Evolutionary conservation across 2,113 vertebrate species (phyloP).

Genomic region (Verasper variegatus): DNA sequence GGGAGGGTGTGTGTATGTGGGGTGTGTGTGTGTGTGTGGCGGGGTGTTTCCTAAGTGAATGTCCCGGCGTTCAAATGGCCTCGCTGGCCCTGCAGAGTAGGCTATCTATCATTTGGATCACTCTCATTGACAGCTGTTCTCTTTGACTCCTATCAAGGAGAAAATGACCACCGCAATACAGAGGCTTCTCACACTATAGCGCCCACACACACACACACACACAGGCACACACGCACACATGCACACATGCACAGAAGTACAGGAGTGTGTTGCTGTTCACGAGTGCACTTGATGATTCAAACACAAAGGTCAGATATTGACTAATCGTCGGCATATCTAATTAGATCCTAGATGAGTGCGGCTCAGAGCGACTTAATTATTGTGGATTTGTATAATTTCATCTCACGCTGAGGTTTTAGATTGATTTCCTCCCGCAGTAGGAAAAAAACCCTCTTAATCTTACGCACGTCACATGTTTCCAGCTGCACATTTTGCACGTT

Average conservation of each 20-base stretch:
- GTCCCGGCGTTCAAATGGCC: slow-evolving; percentile 58
- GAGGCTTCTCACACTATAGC: background rate
- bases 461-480: background rate
- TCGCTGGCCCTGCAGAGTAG: slow-evolving; percentile 44
- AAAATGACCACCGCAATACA: slow-evolving; percentile 50
- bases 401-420: slow-evolving; percentile 21
- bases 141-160: slow-evolving; percentile 57
- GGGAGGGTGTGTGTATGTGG: background rate
- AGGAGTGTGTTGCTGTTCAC: background rate
- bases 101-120: slow-evolving; percentile 67
- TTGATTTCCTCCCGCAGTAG: slow-evolving; percentile 17
- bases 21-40: background rate
- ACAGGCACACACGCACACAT: too few species aligned
- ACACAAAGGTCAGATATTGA: slow-evolving; percentile 15
- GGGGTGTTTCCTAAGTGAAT: slow-evolving; percentile 52
- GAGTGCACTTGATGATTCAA: background rate
- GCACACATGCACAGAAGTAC: background rate
- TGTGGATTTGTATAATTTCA: slow-evolving; percentile 32
- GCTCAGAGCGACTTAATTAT: slow-evolving; percentile 35
- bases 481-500: slow-evolving; percentile 7
- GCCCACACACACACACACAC: too few species aligned
- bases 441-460: slow-evolving; percentile 17
- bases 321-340: slow-evolving; percentile 13
- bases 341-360: slow-evolving; percentile 11
- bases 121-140: slow-evolving; percentile 67